Evolutionary conservation across 2,888 invertebrate species (phyloP), one percentile per base, ranked within the genome.

Genomic region (Thecophora atra): DNA sequence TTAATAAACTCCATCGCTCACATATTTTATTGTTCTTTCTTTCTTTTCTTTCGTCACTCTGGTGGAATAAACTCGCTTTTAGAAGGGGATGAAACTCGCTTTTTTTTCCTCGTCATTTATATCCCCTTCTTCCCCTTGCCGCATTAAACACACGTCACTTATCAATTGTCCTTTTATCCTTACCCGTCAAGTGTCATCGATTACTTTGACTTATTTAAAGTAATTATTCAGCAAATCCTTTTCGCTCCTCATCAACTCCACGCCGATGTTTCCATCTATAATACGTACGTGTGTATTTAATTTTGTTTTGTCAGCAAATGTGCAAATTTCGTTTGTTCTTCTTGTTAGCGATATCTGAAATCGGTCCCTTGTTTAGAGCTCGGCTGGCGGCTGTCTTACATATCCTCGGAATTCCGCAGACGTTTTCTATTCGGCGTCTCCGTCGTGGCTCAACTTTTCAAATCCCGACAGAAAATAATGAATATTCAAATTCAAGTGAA

Each of bases 81-180:
- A 58, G n/a, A 60, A 11, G 86, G 86, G 85, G 86, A 85, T 85
- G 85, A 86, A 85, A 86, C 86, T 86, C 86, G 15, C 2, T 52
- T 1, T n/a, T 24, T 26, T 21, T 64, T 17, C n/a, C 19, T 7
- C 60, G 30, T 28, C 11, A 60, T 60, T 60, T 13, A 60, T 60
- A 15, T 1, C 47, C 13, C 6, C 47, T n/a, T 47, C n/a, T 47
- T 47, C n/a, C 17, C 5, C 47, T 47, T n/a, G n/a, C n/a, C n/a
- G n/a, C 15, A 3, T 5, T 47, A 47, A 47, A 5, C 47, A n/a
- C 15, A 47, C 47, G 1, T 37, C 37, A 37, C 37, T 37, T 37
- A 37, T 37, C 37, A 37, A 37, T 8, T 37, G 37, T 58, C 28
- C 30, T n/a, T 28, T 26, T n/a, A 28, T 60, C 30, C 11, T 26